These are phyloP conservation scores for Panurus biarmicus DNA, from an alignment of 2,113 vertebrate genomes.

Conservation along the genomic window DNA sequence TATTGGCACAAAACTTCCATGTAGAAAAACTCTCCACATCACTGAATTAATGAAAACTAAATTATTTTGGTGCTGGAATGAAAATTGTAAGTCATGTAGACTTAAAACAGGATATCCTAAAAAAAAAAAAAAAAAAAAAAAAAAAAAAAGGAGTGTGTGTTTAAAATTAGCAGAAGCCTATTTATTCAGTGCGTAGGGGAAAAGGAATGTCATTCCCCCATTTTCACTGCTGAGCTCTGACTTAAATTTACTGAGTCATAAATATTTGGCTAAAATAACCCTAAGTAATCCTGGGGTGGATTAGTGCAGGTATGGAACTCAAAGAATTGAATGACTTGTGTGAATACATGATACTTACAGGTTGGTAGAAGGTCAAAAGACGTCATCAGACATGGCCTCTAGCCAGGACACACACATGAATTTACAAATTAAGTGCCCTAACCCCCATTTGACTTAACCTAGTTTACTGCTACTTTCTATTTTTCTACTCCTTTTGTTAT, in stretches of 20 bases:
- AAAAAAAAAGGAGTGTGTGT: background rate
- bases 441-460: background rate
- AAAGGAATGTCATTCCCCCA: background rate
- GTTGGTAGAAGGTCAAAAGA: conserved; percentile 9
- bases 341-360: background rate
- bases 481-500: background rate
- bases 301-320: conserved; percentile 11
- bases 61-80: background rate
- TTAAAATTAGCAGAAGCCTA: background rate
- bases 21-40: background rate
- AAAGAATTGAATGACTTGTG: background rate
- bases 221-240: background rate
- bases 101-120: background rate
- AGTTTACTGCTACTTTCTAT: background rate
- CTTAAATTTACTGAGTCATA: conserved; percentile 27
- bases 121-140: background rate
- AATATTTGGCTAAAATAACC: conserved; percentile 46
- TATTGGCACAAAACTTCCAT: background rate
- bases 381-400: background rate
- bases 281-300: background rate
- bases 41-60: background rate
- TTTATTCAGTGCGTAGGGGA: background rate
- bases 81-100: background rate
- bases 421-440: background rate
- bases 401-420: background rate